These are phyloP conservation scores for Battus philenor DNA, from an alignment of 1,140 invertebrate genomes.

Conservation along the genomic window DNA sequence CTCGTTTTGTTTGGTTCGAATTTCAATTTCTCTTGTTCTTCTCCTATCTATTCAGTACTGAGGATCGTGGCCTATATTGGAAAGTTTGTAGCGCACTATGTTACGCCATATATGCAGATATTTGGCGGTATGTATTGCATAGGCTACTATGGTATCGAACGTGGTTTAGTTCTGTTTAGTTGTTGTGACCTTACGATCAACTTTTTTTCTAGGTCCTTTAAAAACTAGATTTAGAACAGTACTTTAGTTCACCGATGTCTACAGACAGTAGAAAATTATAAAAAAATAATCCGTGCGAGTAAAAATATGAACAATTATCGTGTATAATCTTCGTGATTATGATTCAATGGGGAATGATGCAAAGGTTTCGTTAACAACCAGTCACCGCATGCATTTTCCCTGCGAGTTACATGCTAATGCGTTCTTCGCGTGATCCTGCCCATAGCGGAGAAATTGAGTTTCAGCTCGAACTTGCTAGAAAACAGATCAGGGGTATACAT, in stretches of 20 bases:
- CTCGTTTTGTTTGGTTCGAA: too few species aligned
- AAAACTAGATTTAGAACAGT: background rate
- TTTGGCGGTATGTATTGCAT: too few species aligned
- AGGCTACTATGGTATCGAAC: too few species aligned
- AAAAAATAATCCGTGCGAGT: background rate
- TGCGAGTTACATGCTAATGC: constrained; percentile 1
- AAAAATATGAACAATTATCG: too few species aligned
- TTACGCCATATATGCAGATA: too few species aligned
- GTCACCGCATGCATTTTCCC: constrained; percentile 5
- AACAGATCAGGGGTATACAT: too few species aligned
- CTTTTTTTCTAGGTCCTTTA: background rate
- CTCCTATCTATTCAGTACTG: too few species aligned
- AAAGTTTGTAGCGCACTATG: too few species aligned
- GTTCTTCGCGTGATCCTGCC: constrained; percentile 1
- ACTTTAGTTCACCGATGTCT: background rate
- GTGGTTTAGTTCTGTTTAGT: background rate
- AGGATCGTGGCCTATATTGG: too few species aligned
- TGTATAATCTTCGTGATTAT: too few species aligned
- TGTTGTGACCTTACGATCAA: background rate
- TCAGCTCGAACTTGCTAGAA: too few species aligned
- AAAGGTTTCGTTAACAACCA: constrained; percentile 1
- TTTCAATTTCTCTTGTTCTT: too few species aligned
- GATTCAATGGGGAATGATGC: background rate
- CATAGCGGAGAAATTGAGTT: constrained; percentile 2
- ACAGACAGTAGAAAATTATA: background rate